These are phyloP conservation scores for Neogobius melanostomus DNA, from an alignment of 2,113 vertebrate species.

Conservation along the genomic window DNA sequence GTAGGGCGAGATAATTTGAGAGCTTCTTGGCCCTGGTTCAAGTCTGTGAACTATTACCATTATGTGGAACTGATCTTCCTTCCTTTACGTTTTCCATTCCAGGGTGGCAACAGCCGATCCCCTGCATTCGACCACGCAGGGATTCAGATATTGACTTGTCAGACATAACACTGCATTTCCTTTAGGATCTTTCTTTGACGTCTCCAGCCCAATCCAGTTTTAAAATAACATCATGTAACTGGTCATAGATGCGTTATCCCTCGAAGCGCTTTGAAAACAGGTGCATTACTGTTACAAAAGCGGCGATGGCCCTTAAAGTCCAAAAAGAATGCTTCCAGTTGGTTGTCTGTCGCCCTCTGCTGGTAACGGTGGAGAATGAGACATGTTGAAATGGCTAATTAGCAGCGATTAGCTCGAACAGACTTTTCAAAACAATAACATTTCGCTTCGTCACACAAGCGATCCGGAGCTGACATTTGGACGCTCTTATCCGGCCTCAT, in stretches of 20 bases:
- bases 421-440: background rate
- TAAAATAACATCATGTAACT: no score
- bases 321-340: background rate
- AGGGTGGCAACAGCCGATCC: background rate
- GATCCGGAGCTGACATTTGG: background rate
- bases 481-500: background rate
- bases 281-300: background rate
- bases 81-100: background rate
- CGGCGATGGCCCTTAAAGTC: background rate
- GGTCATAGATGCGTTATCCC: no score
- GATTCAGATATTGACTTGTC: background rate
- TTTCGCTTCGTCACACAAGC: background rate
- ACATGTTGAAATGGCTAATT: background rate
- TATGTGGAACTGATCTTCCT: slow-evolving; percentile 2
- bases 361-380: background rate
- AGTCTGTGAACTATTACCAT: slow-evolving; percentile 3
- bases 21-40: slow-evolving; percentile 3
- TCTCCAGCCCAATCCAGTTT: background rate
- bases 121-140: background rate
- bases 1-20: slow-evolving; percentile 3
- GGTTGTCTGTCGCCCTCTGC: background rate
- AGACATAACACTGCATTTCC: background rate
- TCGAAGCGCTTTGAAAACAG: background rate
- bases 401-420: background rate
- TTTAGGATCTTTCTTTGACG: background rate